Evolutionary conservation across 1,140 invertebrate genomes (phyloP).

Genomic region (Chionoecetes opilio): DNA sequence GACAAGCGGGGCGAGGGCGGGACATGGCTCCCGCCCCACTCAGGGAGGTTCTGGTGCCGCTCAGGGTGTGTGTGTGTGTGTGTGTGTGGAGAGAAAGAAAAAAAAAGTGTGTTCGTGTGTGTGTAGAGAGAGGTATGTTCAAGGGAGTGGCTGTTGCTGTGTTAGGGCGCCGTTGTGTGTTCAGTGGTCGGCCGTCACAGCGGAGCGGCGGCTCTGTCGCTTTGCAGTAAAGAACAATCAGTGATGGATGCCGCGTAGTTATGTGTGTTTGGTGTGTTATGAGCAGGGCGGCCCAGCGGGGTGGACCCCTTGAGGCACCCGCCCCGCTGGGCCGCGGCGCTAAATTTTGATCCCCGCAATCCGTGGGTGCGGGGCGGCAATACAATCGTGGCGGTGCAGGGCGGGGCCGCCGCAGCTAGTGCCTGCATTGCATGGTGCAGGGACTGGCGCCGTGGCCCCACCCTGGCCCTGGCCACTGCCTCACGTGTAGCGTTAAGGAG

Average conservation of each 20-base stretch:
- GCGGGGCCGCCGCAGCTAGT: not conserved
- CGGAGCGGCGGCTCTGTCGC: not conserved
- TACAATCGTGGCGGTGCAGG: not conserved
- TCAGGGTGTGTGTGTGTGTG: not conserved
- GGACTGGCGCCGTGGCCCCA: not conserved
- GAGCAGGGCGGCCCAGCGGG: not conserved
- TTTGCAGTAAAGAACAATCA: not conserved
- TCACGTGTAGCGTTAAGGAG: slow-evolving; percentile 58
- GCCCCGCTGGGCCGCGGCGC: not conserved
- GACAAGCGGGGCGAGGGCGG: slow-evolving; percentile 44
- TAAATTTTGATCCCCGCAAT: slow-evolving; percentile 23
- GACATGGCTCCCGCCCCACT: not conserved
- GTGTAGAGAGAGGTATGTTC: slow-evolving; percentile 16
- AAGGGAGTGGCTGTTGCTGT: no score
- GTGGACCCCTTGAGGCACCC: not conserved
- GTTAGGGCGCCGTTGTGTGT: no score
- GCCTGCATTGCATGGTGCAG: no score
- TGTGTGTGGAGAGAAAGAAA: not conserved
- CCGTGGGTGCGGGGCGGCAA: not conserved
- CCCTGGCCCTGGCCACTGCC: slow-evolving; percentile 53
- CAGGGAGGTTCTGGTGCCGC: not conserved
- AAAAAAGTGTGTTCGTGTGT: not conserved
- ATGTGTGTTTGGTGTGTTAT: not conserved
- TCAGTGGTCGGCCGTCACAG: no score
- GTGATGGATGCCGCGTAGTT: not conserved